Evolutionary conservation across 2,888 invertebrate genomes (phyloP), one percentile per base, ranked within the genome.

Genomic region (Temnothorax unifasciatus): DNA sequence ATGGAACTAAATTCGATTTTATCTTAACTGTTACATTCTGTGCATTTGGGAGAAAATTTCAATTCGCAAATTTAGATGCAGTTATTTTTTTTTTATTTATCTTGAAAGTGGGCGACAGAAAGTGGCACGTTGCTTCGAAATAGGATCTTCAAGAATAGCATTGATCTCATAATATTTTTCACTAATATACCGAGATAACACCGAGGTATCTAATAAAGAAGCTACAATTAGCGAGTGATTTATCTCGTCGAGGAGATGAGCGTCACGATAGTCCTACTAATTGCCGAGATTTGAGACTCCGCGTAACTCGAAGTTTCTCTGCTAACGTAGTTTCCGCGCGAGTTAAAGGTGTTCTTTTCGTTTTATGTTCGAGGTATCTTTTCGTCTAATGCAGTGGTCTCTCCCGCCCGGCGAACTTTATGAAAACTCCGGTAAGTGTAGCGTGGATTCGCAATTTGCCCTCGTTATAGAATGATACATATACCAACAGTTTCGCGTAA

Each of bases 361-460:
- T 69, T 75, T 74, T 85, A 54, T 88, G 89, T 90, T 90, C 5
- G 90, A 90, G 91, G 52, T 85, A 41, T 41, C 81, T 52, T 63
- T 25, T 25, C 68, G 44, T 85, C 88, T 90, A 85, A 88, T 90
- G 87, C 90, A 86, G 86, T 76, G 86, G 82, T 54, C 85, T 86
- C 50, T 64, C 63, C 82, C 41, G 71, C 73, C 75, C 75, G 59
- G 73, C 82, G 87, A 91, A 85, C 84, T 87, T 88, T 84, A 91
- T 88, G 91, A 92, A 84, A 92, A 87, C 87, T 90, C 86, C 57
- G 92, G 90, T 90, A 85, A 91, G 88, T 85, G 68, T 63, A 11
- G 63, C 34, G 63, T 74, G 68, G 88, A 85, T 90, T 88, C 82
- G 71, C 84, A 79, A 87, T 89, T 85, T 86, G 85, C 81, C 84